phyloP scores from a whole-genome alignment of 2,113 vertebrate genomes.

The Seriola rivoliana region DNA sequence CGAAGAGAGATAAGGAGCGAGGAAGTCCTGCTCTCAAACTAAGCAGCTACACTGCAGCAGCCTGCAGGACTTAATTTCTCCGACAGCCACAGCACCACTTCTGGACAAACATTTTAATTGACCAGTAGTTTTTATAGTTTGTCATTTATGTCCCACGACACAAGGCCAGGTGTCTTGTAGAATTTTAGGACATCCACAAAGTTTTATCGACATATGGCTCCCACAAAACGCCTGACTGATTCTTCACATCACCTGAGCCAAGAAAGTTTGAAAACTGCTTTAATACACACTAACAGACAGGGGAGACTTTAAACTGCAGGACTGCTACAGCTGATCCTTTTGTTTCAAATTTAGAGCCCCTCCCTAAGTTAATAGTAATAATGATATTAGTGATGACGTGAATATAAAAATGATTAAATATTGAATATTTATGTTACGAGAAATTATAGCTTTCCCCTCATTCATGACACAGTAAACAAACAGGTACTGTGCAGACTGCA shows the following conservation, averaged over 20 bases:
- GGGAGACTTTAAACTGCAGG: slow-evolving; percentile 1
- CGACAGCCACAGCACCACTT: neutral
- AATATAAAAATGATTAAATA: neutral
- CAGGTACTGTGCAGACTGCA: no score
- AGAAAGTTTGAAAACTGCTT: slow-evolving; percentile 50
- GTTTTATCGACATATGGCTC: slow-evolving; percentile 55
- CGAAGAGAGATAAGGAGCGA: neutral
- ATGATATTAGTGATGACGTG: neutral
- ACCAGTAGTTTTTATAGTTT: slow-evolving; percentile 39
- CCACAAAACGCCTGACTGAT: slow-evolving; percentile 45
- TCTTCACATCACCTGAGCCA: slow-evolving; percentile 32
- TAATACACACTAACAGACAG: slow-evolving; percentile 16
- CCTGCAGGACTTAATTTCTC: slow-evolving; percentile 15
- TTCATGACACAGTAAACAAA: no score
- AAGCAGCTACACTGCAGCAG: neutral
- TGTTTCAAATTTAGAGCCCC: neutral
- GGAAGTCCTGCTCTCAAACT: neutral
- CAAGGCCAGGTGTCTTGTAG: slow-evolving; percentile 47
- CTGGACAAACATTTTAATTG: slow-evolving; percentile 61
- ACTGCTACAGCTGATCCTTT: neutral
- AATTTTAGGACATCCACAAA: slow-evolving; percentile 52
- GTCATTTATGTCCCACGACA: slow-evolving; percentile 48
- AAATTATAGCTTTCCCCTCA: no score
- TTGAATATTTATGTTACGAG: no score
- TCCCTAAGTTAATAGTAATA: neutral